Evolutionary conservation across 2,888 invertebrate genomes (phyloP), one percentile per base, ranked within the genome.

Genomic region (Herminia tarsipennalis): DNA sequence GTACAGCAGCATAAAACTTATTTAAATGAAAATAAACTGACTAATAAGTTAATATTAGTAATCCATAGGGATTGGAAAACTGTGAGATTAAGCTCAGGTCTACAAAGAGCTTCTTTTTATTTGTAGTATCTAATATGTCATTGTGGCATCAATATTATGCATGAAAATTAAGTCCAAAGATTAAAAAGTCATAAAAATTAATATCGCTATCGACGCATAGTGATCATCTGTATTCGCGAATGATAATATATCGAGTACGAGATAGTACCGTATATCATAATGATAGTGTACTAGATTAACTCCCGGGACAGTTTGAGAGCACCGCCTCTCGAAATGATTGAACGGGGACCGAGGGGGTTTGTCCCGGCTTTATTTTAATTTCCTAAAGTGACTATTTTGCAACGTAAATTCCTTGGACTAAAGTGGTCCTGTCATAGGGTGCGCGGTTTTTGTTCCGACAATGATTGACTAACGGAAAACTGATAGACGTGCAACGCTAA

Each of bases 331-430:
- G 85, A 87, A 88, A 88, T 90, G 88, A 90, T 90, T 90, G 88
- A 89, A 81, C 83, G 73, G 88, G 90, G 91, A 87, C 88, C 81
- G 78, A 79, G 85, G 83, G 83, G 85, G 80, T 82, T 87, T 79
- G 81, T 73, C 51, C 74, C 70, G 75, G 83, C 79, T 85, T 87
- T 83, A 87, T 88, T 90, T 89, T 89, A 90, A 90, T 91, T 89
- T 88, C 73, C 82, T 82, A 83, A 90, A 91, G 91, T 90, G 88
- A 81, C 84, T 83, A 79, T 83, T 88, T 88, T 83, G 87, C 83
- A 83, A 84, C 83, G 78, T 83, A 78, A 83, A 84, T 81, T 81
- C 69, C 76, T 79, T 71, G 74, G 70, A 80, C 77, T 73, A 66
- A 73, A 76, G 68, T 67, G 63, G 69, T 58, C 68, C 67, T 61